A percentile compares a stretch with the other conserved stretches of the same genome.
Evolutionary conservation across 2,113 vertebrate genomes (phyloP).

Genomic region (Catharus minimus): DNA sequence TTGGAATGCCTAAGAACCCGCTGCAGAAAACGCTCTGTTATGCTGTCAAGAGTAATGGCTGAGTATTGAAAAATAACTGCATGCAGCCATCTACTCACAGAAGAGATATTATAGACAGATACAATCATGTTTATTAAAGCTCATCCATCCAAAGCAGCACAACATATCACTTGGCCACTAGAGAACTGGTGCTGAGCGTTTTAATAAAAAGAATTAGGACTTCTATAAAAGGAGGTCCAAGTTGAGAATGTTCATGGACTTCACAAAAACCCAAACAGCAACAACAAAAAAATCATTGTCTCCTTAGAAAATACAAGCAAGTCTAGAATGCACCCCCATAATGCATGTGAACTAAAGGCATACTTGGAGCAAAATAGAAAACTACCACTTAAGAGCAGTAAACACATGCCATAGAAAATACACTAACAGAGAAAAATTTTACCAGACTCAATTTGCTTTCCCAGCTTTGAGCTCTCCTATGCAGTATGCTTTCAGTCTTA

Average conservation of each 20-base stretch:
- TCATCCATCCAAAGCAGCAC: neutral
- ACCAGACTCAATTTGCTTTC: neutral
- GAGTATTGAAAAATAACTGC: neutral
- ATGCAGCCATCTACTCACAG: neutral
- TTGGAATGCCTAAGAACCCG: neutral
- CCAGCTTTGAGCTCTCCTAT: neutral
- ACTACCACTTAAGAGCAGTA: neutral
- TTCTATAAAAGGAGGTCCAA: neutral
- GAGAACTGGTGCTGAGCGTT: neutral
- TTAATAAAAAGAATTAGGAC: neutral
- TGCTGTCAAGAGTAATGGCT: neutral
- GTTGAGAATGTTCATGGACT: neutral
- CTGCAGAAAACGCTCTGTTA: neutral
- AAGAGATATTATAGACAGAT: neutral
- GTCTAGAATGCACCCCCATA: neutral
- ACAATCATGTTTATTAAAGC: neutral
- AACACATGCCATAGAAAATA: neutral
- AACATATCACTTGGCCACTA: neutral
- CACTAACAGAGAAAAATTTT: neutral
- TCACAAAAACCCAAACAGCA: neutral
- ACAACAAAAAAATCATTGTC: neutral
- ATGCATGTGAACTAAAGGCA: neutral
- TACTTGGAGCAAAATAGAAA: neutral
- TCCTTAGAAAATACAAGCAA: neutral
- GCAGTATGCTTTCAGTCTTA: neutral